Evolutionary conservation across 2,113 vertebrate species (phyloP), one percentile per base, ranked within the genome.

Genomic region (Mesoclemmys tuberculata): DNA sequence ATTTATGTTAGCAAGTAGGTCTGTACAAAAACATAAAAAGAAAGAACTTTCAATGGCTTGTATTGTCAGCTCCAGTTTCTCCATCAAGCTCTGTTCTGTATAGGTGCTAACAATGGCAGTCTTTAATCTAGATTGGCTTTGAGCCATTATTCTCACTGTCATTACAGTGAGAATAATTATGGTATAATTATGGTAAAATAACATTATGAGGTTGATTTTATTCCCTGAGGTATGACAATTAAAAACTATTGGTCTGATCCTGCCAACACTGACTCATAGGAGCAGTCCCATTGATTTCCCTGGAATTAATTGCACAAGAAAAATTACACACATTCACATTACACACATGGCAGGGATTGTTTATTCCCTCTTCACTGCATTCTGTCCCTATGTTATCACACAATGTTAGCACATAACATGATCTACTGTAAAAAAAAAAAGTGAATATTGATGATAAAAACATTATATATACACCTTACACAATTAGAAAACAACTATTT

Each of bases 341-440:
- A n/a, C n/a, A n/a, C n/a, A n/a, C n/a, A n/a, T n/a, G 22, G 41
- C 10, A 41, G 4, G 18, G 8, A 0, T 8, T 19, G 38, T 71
- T 71, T 54, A 2, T 56, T 88, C 61, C 10, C n/a, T 64, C 16
- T 6, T 88, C 90, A 18, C 31, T 22, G 56, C 1, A 2, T 79
- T 61, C 5, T 54, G 46, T 75, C 54, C 3, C 18, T 75, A 54
- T 18, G 3, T 82, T 55, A 4, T 55, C 38, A 31, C 61, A 27
- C 14, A n/a, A 75, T 48, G 19, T 68, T 80, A 46, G 24, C 16
- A 4, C 71, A 55, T 44, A 77, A 26, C 26, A 27, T 54, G 7
- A n/a, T 68, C 1, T 87, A 44, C 41, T 87, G 54, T n/a, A 11
- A 8, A 41, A 51, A 46, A 51, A 46, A 46, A 55, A 55, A 77